Evolutionary conservation across 1,140 invertebrate species (phyloP), one percentile per base, ranked within the genome.

Genomic region (Trigoniulus corallinus): DNA sequence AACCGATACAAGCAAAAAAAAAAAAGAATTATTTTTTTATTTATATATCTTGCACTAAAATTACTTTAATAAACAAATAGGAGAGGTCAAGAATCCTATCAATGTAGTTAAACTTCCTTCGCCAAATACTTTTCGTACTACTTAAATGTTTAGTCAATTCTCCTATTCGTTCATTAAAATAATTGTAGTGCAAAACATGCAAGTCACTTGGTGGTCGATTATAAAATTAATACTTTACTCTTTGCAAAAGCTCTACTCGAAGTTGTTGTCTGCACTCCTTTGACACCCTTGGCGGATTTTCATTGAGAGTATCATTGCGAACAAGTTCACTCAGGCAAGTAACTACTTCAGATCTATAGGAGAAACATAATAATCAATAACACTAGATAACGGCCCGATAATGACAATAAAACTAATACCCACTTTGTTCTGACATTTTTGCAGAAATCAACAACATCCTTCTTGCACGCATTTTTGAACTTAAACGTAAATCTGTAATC

Each of bases 401-500:
- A 43, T 12, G 20, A 43, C 41, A 7, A 22, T 43, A 7, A 7
- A 34, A 34, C 29, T 34, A 34, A 34, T 26, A 3, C 44, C 47
- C 18, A 43, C 40, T 62, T 58, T n/a, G 64, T 59, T 40, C 59
- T 62, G 22, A 62, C 62, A 29, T 56, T 53, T 34, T 55, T 59
- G 68, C 93, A 98, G 64, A 81, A 81, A 56, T 79, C 72, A 44
- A 79, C 71, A 1, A 94, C 91, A 67, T 86, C 79, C 10, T 74
- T 73, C 58, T 83, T 81, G 60, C 94, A 98, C 0, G 88, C 84
- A 62, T 91, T 79, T 68, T 95, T 95, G 64, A 98, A 98, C 64
- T 91, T 92, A 58, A 82, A 85, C 21, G 82, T 91, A 65, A 98
- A 98, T 61, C 80, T 81, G 64, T 91, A 95, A 69, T 93, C 88